Percentiles rank a stretch among this genome's conserved stretches.
Conservation (phyloP, 2,797 vertebrate genomes). For the Nannoperca obscura region DNA sequence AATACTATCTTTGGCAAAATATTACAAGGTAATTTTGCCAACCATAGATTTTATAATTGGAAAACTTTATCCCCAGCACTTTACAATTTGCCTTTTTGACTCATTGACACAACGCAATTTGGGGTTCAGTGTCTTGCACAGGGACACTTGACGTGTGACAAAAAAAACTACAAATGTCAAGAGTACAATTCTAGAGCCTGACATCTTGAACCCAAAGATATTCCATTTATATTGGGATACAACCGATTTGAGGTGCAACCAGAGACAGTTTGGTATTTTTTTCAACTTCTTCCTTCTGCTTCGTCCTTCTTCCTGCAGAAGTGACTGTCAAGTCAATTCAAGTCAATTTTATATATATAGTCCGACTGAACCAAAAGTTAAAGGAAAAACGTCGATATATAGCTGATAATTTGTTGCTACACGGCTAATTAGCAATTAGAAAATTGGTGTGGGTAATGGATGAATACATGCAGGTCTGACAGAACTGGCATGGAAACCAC, state of each 20-base stretch:
- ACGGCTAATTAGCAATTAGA: conserved; percentile 44
- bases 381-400: not conserved
- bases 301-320: not conserved
- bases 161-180: not conserved
- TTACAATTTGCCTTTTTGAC: not conserved
- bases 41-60: not conserved
- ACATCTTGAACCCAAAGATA: not conserved
- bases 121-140: not conserved
- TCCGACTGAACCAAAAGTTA: too few species aligned
- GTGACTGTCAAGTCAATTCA: not conserved
- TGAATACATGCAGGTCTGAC: conserved; percentile 18
- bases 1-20: too few species aligned
- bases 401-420: conserved; percentile 26
- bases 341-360: too few species aligned
- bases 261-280: not conserved
- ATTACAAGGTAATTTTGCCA: too few species aligned
- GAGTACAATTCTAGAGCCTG: not conserved
- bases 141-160: too few species aligned
- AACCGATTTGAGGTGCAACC: not conserved
- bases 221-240: not conserved
- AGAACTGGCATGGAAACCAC: conserved; percentile 19
- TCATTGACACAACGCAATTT: not conserved
- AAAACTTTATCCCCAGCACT: not conserved
- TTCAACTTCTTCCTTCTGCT: not conserved
- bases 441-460: not conserved